phyloP scores from a whole-genome alignment of 2,888 invertebrate species.

The Philonicus albiceps region DNA sequence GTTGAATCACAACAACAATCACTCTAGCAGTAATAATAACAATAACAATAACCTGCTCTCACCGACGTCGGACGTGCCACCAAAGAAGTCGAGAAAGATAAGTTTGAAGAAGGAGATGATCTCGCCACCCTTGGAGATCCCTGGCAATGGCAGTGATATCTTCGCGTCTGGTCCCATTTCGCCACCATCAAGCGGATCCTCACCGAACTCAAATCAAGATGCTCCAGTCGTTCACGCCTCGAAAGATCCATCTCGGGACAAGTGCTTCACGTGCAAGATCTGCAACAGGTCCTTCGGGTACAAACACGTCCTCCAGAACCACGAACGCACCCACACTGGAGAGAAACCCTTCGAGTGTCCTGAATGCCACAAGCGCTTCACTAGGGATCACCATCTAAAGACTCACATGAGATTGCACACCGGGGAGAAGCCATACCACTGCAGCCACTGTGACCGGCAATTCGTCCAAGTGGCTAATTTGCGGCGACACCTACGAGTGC shows the following conservation, averaged over 20 bases:
- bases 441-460: conserved; percentile 89
- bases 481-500: conserved; percentile 85
- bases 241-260: conserved; percentile 72
- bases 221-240: conserved; percentile 51
- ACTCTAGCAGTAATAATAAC: conserved; percentile 33
- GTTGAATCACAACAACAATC: conserved; percentile 43
- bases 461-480: conserved; percentile 95
- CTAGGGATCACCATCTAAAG: conserved; percentile 91
- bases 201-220: conserved; percentile 64
- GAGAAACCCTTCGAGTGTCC: conserved; percentile 94
- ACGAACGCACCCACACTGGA: conserved; percentile 93
- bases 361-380: conserved; percentile 91
- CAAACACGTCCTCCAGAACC: conserved; percentile 93
- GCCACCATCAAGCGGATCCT: conserved; percentile 67
- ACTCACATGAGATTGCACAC: conserved; percentile 93
- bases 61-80: conserved; percentile 54
- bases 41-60: conserved; percentile 51
- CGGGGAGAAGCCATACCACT: conserved; percentile 92
- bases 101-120: conserved; percentile 60
- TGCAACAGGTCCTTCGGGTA: conserved; percentile 91
- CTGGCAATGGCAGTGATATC: conserved; percentile 48
- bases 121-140: conserved; percentile 57
- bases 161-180: conserved; percentile 63
- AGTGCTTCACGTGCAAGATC: conserved; percentile 87
- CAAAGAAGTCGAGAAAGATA: conserved; percentile 59